These are phyloP conservation scores for Polypterus senegalus DNA, from an alignment of 2,113 vertebrate species.

Conservation along the genomic window DNA sequence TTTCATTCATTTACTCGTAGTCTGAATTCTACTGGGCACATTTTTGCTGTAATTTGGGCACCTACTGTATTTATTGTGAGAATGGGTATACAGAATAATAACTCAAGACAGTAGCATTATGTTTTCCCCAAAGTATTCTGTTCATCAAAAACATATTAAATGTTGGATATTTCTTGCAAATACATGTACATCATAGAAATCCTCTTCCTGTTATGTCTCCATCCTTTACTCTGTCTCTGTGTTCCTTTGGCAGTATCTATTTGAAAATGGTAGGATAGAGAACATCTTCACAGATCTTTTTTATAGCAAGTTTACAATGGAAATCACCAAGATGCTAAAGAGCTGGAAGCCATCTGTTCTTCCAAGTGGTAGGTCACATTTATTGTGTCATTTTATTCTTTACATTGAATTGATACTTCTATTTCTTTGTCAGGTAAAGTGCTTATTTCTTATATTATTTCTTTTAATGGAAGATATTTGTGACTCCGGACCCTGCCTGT, in stretches of 20 bases:
- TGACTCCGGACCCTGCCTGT: no score
- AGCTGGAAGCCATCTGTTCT: slow-evolving; percentile 78
- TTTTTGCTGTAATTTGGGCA: slow-evolving; percentile 37
- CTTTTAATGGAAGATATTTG: no score
- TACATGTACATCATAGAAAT: not conserved
- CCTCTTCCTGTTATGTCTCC: not conserved
- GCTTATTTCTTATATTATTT: no score
- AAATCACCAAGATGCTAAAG: slow-evolving; percentile 76
- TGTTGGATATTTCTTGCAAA: no score
- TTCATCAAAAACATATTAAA: no score
- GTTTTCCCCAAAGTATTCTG: no score
- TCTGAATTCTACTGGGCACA: slow-evolving; percentile 57
- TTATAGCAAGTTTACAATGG: slow-evolving; percentile 81
- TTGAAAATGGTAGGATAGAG: slow-evolving; percentile 93
- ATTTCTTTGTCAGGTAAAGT: no score
- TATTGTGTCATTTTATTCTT: no score
- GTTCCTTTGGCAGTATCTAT: slow-evolving; percentile 69
- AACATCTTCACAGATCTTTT: slow-evolving; percentile 95
- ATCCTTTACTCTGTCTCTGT: slow-evolving; percentile 21
- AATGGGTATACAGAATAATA: no score
- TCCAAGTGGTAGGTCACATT: slow-evolving; percentile 60
- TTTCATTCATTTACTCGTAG: slow-evolving; percentile 7
- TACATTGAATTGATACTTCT: no score
- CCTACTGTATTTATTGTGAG: no score
- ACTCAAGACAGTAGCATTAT: no score